phyloP scores from a whole-genome alignment of 2,888 invertebrate species.

The Ectobius pallidus region DNA sequence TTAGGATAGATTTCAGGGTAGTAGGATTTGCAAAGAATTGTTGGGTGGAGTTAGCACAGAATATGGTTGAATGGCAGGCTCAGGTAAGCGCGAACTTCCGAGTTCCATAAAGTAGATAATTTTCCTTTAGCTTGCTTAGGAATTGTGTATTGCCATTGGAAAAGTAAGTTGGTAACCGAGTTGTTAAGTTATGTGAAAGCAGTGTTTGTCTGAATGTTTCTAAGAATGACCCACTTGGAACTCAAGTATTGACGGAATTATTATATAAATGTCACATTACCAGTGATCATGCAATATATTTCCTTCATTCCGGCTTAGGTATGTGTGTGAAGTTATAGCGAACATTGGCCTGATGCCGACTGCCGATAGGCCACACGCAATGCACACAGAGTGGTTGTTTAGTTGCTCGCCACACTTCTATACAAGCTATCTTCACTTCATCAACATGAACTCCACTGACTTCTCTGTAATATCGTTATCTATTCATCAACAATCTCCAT shows the following conservation, averaged over 20 bases:
- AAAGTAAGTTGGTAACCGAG: too few relatives aligned
- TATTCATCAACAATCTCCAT: not conserved
- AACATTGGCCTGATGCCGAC: constrained; percentile 7
- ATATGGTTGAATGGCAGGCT: too few relatives aligned
- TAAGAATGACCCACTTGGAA: too few relatives aligned
- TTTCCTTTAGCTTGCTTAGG: too few relatives aligned
- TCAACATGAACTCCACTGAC: not conserved
- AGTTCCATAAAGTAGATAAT: too few relatives aligned
- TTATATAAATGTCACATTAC: constrained; percentile 20
- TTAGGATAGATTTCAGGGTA: too few relatives aligned
- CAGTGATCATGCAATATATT: not conserved
- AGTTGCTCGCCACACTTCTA: not conserved
- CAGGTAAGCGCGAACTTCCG: too few relatives aligned
- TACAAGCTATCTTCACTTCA: not conserved
- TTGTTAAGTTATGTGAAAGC: too few relatives aligned
- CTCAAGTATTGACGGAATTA: constrained; percentile 2
- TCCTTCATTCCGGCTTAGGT: not conserved
- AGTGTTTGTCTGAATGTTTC: too few relatives aligned
- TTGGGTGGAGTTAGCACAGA: too few relatives aligned
- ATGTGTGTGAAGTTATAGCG: not conserved
- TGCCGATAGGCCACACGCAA: not conserved
- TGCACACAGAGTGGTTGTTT: not conserved
- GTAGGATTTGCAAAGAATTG: too few relatives aligned
- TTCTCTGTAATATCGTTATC: not conserved
- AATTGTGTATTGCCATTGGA: too few relatives aligned